Percentiles rank a stretch among this genome's conserved stretches.
phyloP scores from a whole-genome alignment of 2,888 invertebrate species.

The Anarsia innoxiella region DNA sequence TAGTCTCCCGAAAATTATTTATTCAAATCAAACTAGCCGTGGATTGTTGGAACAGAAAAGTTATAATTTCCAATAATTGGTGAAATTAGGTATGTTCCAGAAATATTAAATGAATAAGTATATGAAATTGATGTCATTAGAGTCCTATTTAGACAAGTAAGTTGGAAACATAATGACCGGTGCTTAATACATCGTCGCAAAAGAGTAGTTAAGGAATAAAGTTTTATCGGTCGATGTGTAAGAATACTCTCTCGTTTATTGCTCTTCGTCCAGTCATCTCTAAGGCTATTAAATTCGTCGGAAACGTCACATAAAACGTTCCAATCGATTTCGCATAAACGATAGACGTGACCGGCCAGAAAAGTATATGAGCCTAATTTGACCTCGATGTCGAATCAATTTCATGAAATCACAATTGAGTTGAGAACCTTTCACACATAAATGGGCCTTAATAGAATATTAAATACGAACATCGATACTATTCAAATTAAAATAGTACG shows the following conservation, averaged over 20 bases:
- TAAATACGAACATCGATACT: too few species aligned
- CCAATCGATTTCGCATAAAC: slow-evolving; percentile 73
- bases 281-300: slow-evolving; percentile 65
- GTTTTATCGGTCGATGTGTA: slow-evolving; percentile 65
- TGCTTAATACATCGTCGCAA: slow-evolving; percentile 29
- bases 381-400: slow-evolving; percentile 36
- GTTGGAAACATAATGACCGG: slow-evolving; percentile 28
- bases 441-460: background rate
- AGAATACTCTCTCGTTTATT: slow-evolving; percentile 70
- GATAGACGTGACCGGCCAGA: slow-evolving; percentile 62
- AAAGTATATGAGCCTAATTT: slow-evolving; percentile 55
- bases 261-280: slow-evolving; percentile 66
- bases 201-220: slow-evolving; percentile 46
- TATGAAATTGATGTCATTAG: slow-evolving; percentile 27
- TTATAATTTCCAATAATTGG: too few species aligned
- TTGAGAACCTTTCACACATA: slow-evolving; percentile 7
- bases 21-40: too few species aligned
- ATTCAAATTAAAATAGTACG: too few species aligned
- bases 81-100: too few species aligned
- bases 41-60: too few species aligned
- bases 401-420: slow-evolving; percentile 20
- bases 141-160: slow-evolving; percentile 19
- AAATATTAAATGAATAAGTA: too few species aligned
- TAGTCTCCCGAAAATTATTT: too few species aligned
- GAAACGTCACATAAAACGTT: slow-evolving; percentile 69